phyloP scores from a whole-genome alignment of 2,113 vertebrate species.

The Callithrix jacchus region DNA sequence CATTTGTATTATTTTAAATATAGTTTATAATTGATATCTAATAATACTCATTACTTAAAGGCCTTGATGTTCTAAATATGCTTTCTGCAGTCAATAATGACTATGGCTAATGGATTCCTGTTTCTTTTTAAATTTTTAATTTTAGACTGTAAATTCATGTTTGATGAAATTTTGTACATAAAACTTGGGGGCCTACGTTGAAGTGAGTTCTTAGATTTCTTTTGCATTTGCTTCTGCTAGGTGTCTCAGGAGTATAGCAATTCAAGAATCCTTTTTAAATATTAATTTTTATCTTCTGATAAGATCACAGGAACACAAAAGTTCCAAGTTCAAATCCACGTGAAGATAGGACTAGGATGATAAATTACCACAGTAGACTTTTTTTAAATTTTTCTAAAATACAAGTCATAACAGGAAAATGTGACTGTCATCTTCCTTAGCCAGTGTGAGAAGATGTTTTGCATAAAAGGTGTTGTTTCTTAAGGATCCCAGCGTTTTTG shows the following conservation, averaged over 20 bases:
- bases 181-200: background rate
- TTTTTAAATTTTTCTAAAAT: background rate
- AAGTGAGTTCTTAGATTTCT: background rate
- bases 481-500: background rate
- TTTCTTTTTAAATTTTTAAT: background rate
- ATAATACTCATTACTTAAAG: background rate
- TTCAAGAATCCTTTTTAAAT: background rate
- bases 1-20: conserved; percentile 12
- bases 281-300: background rate
- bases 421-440: background rate
- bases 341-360: background rate
- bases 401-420: background rate
- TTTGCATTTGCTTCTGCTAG: background rate
- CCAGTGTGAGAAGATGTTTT: background rate
- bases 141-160: background rate
- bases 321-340: background rate
- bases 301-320: background rate
- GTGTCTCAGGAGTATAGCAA: background rate
- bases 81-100: background rate
- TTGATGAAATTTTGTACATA: background rate
- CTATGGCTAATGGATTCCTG: background rate
- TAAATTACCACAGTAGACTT: background rate
- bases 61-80: background rate
- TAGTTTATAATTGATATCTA: background rate
- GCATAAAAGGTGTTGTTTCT: background rate